phyloP scores from a whole-genome alignment of 2,797 vertebrate genomes.

The Ceryle rudis region DNA sequence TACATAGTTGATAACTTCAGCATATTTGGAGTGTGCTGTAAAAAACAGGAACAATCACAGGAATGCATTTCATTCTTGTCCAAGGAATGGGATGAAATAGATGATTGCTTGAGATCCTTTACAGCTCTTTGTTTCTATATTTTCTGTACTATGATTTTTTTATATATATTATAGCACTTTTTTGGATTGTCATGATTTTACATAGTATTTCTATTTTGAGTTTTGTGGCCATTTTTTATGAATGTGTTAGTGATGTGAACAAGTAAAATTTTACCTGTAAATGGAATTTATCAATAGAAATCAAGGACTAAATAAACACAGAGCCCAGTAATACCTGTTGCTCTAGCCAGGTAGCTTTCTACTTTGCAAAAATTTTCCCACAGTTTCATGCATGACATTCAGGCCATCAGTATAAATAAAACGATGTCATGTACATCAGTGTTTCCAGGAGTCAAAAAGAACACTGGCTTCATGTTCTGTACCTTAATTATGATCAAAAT shows the following conservation, averaged over 20 bases:
- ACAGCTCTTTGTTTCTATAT: background rate
- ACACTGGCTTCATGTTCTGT: background rate
- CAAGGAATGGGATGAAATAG: background rate
- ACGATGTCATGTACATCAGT: accelerated
- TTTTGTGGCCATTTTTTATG: background rate
- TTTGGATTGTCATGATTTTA: background rate
- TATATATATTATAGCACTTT: background rate
- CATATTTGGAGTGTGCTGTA: background rate
- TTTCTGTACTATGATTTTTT: background rate
- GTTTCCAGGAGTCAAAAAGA: background rate
- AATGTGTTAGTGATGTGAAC: background rate
- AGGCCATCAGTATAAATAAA: background rate
- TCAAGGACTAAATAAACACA: background rate
- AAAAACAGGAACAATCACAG: background rate
- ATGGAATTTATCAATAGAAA: background rate
- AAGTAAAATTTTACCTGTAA: background rate
- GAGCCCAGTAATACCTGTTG: background rate
- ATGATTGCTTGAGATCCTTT: background rate
- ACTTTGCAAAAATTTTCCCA: background rate
- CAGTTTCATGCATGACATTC: background rate
- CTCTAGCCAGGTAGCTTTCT: background rate
- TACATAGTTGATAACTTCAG: background rate
- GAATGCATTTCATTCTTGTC: background rate
- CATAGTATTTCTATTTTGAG: background rate
- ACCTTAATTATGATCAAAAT: background rate